Evolutionary conservation across 2,888 invertebrate species (phyloP).

Genomic region (Parnassius orleans): DNA sequence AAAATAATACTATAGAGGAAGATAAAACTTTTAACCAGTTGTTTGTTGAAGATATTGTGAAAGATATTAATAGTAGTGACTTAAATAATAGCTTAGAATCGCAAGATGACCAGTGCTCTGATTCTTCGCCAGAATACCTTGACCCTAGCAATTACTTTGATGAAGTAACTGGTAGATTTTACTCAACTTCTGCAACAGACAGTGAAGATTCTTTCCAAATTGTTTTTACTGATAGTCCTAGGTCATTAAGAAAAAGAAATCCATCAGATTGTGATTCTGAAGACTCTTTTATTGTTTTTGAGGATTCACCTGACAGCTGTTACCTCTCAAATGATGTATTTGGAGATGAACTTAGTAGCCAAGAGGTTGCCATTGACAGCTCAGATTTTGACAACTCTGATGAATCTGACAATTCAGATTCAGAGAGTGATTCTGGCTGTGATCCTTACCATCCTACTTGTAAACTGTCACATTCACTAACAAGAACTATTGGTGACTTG

Average conservation of each 20-base stretch:
- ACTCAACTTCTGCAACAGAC: conserved; percentile 47
- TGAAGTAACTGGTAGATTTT: conserved; percentile 64
- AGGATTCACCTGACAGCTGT: conserved; percentile 65
- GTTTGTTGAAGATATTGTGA: conserved; percentile 10
- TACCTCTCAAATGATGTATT: conserved; percentile 68
- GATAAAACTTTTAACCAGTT: background rate
- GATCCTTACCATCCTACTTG: conserved; percentile 37
- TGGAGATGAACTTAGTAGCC: conserved; percentile 42
- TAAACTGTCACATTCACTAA: conserved; percentile 47
- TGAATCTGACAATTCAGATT: conserved; percentile 33
- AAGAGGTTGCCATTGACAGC: conserved; percentile 20
- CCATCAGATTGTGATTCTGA: conserved; percentile 80
- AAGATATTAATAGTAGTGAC: conserved; percentile 3
- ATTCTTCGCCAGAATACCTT: conserved; percentile 31
- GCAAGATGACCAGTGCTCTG: conserved; percentile 15
- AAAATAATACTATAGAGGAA: background rate
- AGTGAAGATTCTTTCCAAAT: conserved; percentile 74
- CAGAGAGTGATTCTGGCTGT: conserved; percentile 48
- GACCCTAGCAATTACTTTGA: conserved; percentile 45
- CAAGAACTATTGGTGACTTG: conserved; percentile 62
- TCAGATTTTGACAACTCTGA: conserved; percentile 36
- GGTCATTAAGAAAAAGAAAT: conserved; percentile 38
- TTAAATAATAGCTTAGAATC: background rate
- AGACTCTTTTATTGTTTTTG: conserved; percentile 80
- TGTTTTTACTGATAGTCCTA: conserved; percentile 59